Conservation (phyloP, 2,888 invertebrate genomes). For the Microlaimidae sp. region DNA sequence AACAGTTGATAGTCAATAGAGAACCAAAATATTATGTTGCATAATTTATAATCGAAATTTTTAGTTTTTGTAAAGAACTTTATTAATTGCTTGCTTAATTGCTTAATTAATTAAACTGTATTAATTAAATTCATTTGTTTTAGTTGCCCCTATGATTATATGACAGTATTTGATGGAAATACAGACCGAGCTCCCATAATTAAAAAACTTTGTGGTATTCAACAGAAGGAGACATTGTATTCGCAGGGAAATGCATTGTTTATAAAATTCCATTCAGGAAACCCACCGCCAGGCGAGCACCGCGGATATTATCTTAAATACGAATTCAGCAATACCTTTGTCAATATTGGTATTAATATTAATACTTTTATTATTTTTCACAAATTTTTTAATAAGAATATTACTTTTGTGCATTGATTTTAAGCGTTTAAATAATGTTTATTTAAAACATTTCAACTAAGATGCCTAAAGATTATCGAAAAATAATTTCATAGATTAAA, state of each 20-base stretch:
- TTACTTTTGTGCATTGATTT: no score
- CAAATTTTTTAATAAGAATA: no score
- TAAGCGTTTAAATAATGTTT: no score
- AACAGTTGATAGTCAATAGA: no score
- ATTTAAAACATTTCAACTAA: no score
- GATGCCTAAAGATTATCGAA: not conserved
- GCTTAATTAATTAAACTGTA: no score
- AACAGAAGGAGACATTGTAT: conserved; percentile 29
- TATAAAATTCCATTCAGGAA: conserved; percentile 34
- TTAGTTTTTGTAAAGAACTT: no score
- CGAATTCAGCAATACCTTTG: conserved; percentile 94
- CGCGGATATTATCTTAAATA: conserved; percentile 72
- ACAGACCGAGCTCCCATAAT: conserved; percentile 57
- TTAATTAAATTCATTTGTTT: conserved; percentile 32
- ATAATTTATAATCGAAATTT: no score
- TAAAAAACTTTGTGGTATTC: conserved; percentile 32
- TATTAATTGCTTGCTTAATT: no score
- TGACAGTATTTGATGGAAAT: conserved; percentile 86
- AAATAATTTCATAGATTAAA: no score
- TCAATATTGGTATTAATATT: conserved; percentile 67
- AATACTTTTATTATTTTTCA: no score
- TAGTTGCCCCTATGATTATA: conserved; percentile 96
- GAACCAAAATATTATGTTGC: no score
- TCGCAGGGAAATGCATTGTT: conserved; percentile 23
- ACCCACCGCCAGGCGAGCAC: conserved; percentile 58